Evolutionary conservation across 2,888 invertebrate species (phyloP), one percentile per base, ranked within the genome.

Genomic region (Macrosiphum euphorbiae): DNA sequence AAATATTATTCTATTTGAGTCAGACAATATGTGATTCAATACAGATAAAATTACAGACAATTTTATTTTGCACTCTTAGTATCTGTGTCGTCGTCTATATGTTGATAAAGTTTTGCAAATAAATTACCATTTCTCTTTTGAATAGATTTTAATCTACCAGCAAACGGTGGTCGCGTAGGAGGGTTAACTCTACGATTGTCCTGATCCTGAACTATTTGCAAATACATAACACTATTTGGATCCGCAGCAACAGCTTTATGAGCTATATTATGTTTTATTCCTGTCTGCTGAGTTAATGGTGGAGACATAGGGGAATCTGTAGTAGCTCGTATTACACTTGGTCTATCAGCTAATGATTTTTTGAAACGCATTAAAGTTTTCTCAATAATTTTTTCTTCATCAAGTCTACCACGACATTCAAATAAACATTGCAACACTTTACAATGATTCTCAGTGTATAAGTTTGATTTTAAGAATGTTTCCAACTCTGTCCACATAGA

Each of bases 401-500:
- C 91, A 52, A 78, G 92, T 95, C 97, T 97, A 95, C 96, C 96
- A 94, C 97, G 96, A 95, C 98, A 98, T 95, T 99, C 99, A 52
- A 98, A 96, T 88, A 99, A 96, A 95, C 98, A 98, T 90, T 97
- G 97, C 88, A 98, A 96, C 41, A 99, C 96, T 94, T 97, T 97
- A 94, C 97, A 97, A 95, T 99, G 99, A 95, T 97, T 97, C 8
- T 97, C 96, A 0, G 98, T 98, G 92, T 97, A 97, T 52, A 97
- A 97, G 95, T 98, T 98, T 52, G 97, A 97, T 93, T 98, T 97
- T 0, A 99, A 96, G 78, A 99, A 96, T 26, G 97, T 97, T 95
- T 99, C 99, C 90, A 99, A 96, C 95, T 99, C 99, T 58, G 97
- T 97, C 98, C 99, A 99, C 96, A 99, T 97, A 55, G 98, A 97